Evolutionary conservation across 2,797 vertebrate genomes (phyloP).

Genomic region (Acanthopagrus latus): DNA sequence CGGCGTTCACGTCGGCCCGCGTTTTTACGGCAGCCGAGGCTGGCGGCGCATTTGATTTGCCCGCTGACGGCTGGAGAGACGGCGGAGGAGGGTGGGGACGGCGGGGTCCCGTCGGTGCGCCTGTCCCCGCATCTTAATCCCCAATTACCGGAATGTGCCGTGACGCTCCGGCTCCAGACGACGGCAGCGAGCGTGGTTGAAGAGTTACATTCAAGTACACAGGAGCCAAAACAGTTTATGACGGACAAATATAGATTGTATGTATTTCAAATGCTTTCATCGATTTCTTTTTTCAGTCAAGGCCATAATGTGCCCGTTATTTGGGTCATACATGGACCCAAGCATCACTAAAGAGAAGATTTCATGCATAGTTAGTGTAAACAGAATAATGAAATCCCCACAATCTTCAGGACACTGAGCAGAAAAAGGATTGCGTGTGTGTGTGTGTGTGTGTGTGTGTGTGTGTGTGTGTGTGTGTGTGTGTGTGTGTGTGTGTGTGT

Average conservation of each 20-base stretch:
- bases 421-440: too few species aligned
- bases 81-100: constrained; percentile 31
- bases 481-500: too few species aligned
- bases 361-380: not conserved
- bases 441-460: too few species aligned
- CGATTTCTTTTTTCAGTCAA: not conserved
- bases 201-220: constrained; percentile 26
- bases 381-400: not conserved
- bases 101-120: constrained; percentile 63
- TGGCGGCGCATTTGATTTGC: constrained; percentile 75
- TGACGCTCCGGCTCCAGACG: constrained; percentile 74
- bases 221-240: constrained; percentile 13
- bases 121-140: constrained; percentile 76
- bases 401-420: not conserved
- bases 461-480: not conserved
- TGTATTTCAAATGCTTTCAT: not conserved
- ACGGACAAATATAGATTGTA: not conserved
- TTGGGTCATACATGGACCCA: not conserved
- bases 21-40: constrained; percentile 32
- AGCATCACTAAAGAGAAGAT: not conserved
- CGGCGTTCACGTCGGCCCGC: constrained; percentile 55
- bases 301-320: not conserved
- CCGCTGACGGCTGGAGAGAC: constrained; percentile 80
- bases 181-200: constrained; percentile 16
- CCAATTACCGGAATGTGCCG: constrained; percentile 81